phyloP scores from a whole-genome alignment of 2,113 vertebrate species.

The Megaceryle maxima region DNA sequence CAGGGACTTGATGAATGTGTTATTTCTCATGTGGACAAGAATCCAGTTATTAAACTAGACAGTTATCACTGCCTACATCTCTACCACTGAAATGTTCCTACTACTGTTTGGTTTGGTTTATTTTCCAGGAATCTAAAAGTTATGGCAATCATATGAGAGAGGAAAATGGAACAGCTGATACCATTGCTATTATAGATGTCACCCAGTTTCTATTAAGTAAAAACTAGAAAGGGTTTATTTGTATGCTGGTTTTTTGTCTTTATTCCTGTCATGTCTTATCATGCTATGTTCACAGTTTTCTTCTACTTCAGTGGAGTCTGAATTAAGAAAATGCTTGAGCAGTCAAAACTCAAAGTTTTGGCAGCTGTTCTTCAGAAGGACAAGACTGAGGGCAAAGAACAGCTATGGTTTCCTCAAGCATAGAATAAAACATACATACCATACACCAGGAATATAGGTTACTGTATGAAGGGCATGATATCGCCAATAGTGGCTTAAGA shows the following conservation, averaged over 20 bases:
- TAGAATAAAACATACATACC: background rate
- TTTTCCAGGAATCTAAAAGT: background rate
- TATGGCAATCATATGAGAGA: background rate
- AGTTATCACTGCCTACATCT: background rate
- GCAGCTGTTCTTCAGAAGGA: background rate
- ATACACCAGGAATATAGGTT: background rate
- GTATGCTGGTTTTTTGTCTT: background rate
- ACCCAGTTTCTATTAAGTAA: background rate
- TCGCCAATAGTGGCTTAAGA: background rate
- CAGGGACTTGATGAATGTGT: background rate
- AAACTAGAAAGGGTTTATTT: background rate
- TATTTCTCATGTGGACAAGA: background rate
- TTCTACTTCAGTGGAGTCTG: background rate
- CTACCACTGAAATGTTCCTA: background rate
- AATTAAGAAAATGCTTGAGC: background rate
- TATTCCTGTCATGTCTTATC: background rate
- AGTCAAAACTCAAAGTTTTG: background rate
- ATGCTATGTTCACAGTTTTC: background rate
- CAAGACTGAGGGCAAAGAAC: background rate
- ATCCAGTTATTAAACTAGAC: background rate
- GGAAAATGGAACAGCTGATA: background rate
- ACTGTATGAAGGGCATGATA: background rate
- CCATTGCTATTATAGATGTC: background rate
- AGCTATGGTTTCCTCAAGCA: background rate
- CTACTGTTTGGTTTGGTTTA: background rate